Evolutionary conservation across 2,113 vertebrate genomes (phyloP), one percentile per base, ranked within the genome.

Genomic region (Phycodurus eques): DNA sequence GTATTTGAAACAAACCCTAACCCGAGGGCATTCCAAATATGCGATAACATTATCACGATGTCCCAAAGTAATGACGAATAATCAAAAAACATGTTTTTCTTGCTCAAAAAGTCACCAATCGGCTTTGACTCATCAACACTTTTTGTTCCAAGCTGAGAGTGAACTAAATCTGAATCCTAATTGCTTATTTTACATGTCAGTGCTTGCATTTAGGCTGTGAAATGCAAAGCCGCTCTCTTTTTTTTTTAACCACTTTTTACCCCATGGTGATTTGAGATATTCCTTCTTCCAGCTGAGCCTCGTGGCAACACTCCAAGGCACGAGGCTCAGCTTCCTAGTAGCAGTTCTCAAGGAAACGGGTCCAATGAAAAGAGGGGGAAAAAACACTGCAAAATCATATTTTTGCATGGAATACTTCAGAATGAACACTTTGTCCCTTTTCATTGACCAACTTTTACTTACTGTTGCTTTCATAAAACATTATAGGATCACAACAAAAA

Each of bases 151-250:
- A 19, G 60, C 19, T 1, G 62, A 8, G 61, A 73, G 68, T 27
- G 62, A 77, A 78, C 66, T n/a, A 19, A 15, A 35, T 2, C 22
- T 73, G 75, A 79, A 79, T 83, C 62, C 42, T 75, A 75, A 86
- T 67, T 72, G 43, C 64, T 49, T 78, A 49, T 68, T 87, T 85
- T 77, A 73, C 77, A 80, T 83, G 65, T 80, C 70, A 68, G 71
- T 22, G 65, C 54, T 22, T 69, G 75, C 69, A 64, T 68, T 68
- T 68, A 6, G 14, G 73, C n/a, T 43, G 46, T 74, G 65, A 76
- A 80, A 79, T 81, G 75, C 80, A 83, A 74, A 84, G 54, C 46
- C 79, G 73, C 61, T 72, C 65, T 54, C 68, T 67, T 73, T 2
- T 33, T 53, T 13, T 44, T 66, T 66, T 4, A 20, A 46, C 15